A percentile compares a stretch with the other conserved stretches of the same genome.
phyloP scores from a whole-genome alignment of 2,797 vertebrate species.

The Helicolenus hilgendorfi region DNA sequence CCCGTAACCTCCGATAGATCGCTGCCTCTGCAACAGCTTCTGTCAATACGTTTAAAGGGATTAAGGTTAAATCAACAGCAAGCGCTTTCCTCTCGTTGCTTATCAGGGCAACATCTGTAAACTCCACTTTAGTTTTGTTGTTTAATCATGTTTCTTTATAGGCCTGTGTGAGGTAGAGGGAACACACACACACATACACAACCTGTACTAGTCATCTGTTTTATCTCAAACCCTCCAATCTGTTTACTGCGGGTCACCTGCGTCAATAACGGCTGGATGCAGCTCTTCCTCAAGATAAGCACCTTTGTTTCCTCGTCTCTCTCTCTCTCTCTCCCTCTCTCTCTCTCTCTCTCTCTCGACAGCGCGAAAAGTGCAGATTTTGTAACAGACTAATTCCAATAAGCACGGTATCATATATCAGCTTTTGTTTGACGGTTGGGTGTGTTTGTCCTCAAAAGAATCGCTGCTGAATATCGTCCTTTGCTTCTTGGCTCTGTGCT shows the following conservation, averaged over 20 bases:
- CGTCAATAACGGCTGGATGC: constrained; percentile 66
- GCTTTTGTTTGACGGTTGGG: constrained; percentile 41
- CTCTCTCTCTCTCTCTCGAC: background rate
- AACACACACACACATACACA: constrained; percentile 32
- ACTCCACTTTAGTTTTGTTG: constrained; percentile 47
- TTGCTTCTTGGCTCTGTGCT: constrained; percentile 17
- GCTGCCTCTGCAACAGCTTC: constrained; percentile 33
- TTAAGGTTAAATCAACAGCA: constrained; percentile 61
- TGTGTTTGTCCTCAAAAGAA: constrained; percentile 54
- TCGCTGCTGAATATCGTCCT: constrained; percentile 38
- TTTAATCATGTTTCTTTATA: constrained; percentile 33
- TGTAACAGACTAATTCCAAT: constrained; percentile 40
- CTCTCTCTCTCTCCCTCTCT: background rate
- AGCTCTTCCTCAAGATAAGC: constrained; percentile 71
- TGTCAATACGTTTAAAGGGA: constrained; percentile 59
- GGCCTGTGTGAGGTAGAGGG: constrained; percentile 26
- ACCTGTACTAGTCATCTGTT: constrained; percentile 39
- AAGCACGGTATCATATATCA: constrained; percentile 59
- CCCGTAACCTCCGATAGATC: constrained; percentile 25
- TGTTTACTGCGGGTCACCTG: constrained; percentile 70
- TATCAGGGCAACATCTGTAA: constrained; percentile 56
- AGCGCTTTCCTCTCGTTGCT: constrained; percentile 42
- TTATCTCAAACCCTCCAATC: constrained; percentile 47
- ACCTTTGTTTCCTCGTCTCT: constrained; percentile 39
- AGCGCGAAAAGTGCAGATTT: constrained; percentile 26